phyloP scores from a whole-genome alignment of 2,888 invertebrate genomes.

The Brachylomia viminalis region DNA sequence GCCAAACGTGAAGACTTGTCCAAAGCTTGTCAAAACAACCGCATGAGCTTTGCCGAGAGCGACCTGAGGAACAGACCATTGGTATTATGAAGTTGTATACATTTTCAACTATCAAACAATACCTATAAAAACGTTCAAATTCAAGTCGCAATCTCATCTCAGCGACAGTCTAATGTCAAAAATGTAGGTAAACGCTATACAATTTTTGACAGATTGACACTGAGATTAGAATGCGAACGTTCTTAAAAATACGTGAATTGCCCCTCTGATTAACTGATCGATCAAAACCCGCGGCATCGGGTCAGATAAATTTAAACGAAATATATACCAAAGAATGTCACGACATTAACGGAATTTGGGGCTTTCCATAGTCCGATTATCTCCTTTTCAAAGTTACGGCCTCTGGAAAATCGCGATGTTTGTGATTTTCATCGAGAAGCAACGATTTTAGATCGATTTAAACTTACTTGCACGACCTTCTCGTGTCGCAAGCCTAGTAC shows the following conservation, averaged over 20 bases:
- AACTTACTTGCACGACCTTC: slow-evolving; percentile 91
- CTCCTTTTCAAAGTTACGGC: neutral
- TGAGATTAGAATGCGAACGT: too few species aligned
- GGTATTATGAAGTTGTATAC: neutral
- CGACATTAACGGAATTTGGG: too few species aligned
- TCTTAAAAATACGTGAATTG: too few species aligned
- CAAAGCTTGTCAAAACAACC: slow-evolving; percentile 96
- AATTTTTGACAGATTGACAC: too few species aligned
- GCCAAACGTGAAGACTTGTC: slow-evolving; percentile 98
- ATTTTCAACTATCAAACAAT: neutral
- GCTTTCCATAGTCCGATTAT: neutral
- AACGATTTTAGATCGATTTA: too few species aligned
- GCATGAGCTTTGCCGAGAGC: slow-evolving; percentile 99
- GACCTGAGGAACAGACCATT: slow-evolving; percentile 88
- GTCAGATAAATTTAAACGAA: neutral
- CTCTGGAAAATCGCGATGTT: neutral
- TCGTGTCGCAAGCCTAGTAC: slow-evolving; percentile 94
- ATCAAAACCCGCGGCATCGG: neutral
- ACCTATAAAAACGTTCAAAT: too few species aligned
- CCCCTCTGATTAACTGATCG: neutral
- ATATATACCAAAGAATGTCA: neutral
- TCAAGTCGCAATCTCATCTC: too few species aligned
- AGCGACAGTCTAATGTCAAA: too few species aligned
- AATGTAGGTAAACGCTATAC: too few species aligned
- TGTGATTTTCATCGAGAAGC: neutral